A percentile compares a stretch with the other conserved stretches of the same genome.
Evolutionary conservation across 1,140 invertebrate genomes (phyloP).

Genomic region (Dendrolimus kikuchii): DNA sequence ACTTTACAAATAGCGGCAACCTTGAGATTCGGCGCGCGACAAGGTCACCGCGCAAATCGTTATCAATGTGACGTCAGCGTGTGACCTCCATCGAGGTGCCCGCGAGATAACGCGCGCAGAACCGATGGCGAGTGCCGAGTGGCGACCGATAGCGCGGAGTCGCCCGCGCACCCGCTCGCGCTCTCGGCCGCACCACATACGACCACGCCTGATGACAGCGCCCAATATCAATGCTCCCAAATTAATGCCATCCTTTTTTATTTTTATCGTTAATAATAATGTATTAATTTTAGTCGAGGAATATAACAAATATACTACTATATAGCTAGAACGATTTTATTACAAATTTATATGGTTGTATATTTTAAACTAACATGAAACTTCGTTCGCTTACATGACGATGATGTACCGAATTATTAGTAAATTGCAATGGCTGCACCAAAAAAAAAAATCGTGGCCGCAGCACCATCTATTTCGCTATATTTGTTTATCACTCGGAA

Average conservation of each 20-base stretch:
- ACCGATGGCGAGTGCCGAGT: conserved; percentile 23
- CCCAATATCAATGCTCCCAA: conserved; percentile 10
- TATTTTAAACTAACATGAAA: too few species aligned
- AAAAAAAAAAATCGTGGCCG: too few species aligned
- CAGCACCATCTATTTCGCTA: too few species aligned
- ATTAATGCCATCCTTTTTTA: not conserved
- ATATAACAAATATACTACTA: too few species aligned
- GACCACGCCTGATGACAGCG: conserved; percentile 5
- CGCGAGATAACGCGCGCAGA: conserved; percentile 53
- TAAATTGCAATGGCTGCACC: too few species aligned
- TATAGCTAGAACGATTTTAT: too few species aligned
- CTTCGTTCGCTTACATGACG: too few species aligned
- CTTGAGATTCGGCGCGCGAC: conserved; percentile 67
- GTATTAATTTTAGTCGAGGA: too few species aligned
- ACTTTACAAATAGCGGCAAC: conserved; percentile 65
- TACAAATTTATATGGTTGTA: too few species aligned
- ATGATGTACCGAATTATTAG: too few species aligned
- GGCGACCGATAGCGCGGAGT: conserved; percentile 51
- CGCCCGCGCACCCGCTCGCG: conserved; percentile 22
- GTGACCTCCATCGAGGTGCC: conserved; percentile 65
- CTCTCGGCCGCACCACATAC: conserved; percentile 6
- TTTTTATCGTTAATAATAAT: too few species aligned
- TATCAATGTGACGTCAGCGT: conserved; percentile 67
- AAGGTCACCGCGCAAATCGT: conserved; percentile 70
- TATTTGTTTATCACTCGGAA: too few species aligned